These are phyloP conservation scores for Misgurnus anguillicaudatus DNA, from an alignment of 2,113 vertebrate genomes.

Conservation along the genomic window DNA sequence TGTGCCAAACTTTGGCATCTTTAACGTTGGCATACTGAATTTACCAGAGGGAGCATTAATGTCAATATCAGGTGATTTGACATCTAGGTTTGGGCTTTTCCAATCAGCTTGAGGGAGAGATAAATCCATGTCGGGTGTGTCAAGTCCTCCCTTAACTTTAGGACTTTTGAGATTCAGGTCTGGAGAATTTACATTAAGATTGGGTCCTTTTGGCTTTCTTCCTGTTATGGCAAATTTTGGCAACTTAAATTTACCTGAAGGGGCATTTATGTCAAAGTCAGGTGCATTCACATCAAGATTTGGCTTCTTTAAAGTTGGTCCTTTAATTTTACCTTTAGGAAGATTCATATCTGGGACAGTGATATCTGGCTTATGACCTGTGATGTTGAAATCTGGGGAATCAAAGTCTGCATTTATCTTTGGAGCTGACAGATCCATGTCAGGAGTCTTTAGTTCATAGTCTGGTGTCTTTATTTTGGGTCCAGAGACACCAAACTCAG, in stretches of 20 bases:
- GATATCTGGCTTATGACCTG: constrained; percentile 29
- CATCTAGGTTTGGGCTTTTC: constrained; percentile 54
- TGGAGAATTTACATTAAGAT: constrained; percentile 52
- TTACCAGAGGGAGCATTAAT: no score
- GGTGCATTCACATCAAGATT: constrained; percentile 27
- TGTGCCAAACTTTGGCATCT: no score
- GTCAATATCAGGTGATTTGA: constrained; percentile 49
- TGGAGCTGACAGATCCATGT: constrained; percentile 30
- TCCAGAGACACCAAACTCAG: constrained; percentile 52
- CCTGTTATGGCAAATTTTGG: constrained; percentile 60
- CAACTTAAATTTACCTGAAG: constrained; percentile 46
- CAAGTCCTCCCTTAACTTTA: constrained; percentile 61
- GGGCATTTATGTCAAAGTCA: constrained; percentile 7
- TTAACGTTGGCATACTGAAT: no score
- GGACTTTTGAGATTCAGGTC: constrained; percentile 53
- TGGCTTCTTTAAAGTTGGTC: no score
- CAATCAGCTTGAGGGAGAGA: constrained; percentile 51
- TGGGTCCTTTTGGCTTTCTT: constrained; percentile 53
- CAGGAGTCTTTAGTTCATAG: not conserved
- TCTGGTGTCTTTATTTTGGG: constrained; percentile 41
- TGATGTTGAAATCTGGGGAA: constrained; percentile 39
- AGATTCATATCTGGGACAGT: constrained; percentile 28
- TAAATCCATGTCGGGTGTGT: constrained; percentile 53
- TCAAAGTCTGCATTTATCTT: constrained; percentile 36
- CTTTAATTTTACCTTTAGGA: not conserved